Evolutionary conservation across 2,113 vertebrate species (phyloP).

Genomic region (Columba livia): DNA sequence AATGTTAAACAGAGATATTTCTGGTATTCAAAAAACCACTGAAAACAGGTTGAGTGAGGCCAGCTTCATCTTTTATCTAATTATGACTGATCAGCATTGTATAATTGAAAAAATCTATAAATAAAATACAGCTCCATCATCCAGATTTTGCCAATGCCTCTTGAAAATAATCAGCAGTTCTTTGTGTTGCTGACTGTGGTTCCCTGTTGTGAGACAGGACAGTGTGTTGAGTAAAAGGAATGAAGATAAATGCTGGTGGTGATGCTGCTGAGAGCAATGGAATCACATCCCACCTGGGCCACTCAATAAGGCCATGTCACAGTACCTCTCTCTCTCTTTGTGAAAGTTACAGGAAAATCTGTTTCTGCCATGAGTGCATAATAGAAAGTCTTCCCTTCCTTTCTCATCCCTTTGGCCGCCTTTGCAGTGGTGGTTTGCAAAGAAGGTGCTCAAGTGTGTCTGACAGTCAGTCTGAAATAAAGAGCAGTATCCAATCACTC

Average conservation of each 20-base stretch:
- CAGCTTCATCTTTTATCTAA: background rate
- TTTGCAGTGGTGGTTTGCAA: background rate
- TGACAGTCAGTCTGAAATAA: background rate
- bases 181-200: background rate
- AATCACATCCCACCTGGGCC: background rate
- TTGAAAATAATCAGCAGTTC: background rate
- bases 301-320: rapidly evolving
- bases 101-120: background rate
- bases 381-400: background rate
- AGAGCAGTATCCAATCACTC: background rate
- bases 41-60: background rate
- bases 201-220: background rate
- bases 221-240: background rate
- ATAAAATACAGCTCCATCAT: background rate
- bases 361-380: background rate
- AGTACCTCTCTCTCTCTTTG: background rate
- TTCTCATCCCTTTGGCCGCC: background rate
- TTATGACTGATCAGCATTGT: background rate
- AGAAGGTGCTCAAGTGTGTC: background rate
- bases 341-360: background rate
- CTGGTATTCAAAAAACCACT: background rate
- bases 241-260: background rate
- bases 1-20: background rate
- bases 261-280: background rate
- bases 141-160: background rate